Conservation (phyloP, 2,797 vertebrate species). For the Xerus rutilus region DNA sequence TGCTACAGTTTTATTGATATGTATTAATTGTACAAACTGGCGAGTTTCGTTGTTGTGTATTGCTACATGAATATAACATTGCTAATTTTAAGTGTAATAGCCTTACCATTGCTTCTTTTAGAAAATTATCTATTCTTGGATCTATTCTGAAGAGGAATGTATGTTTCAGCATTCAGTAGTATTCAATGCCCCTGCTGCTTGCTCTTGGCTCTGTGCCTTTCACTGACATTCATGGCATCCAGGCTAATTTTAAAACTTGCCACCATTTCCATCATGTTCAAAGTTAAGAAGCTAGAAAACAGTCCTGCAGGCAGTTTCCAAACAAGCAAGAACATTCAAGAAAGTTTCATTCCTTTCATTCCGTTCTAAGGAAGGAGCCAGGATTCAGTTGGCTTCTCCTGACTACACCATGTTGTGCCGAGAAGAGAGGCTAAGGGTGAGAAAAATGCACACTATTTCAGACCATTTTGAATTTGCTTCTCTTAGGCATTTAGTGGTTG, state of each 20-base stretch:
- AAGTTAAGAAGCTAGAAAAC: neutral
- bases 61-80: too few species aligned
- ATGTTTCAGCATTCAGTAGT: too few species aligned
- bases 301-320: too few species aligned
- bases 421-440: neutral
- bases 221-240: neutral
- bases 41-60: too few species aligned
- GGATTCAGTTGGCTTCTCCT: neutral
- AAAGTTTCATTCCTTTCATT: neutral
- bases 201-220: neutral
- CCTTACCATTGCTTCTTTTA: neutral
- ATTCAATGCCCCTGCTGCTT: too few species aligned
- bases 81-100: neutral
- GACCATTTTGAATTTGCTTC: neutral
- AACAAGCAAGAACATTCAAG: neutral
- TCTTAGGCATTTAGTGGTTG: neutral
- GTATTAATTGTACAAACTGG: too few species aligned
- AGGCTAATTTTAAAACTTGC: neutral
- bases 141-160: too few species aligned
- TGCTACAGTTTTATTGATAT: neutral
- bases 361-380: neutral
- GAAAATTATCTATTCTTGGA: neutral
- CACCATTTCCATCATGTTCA: neutral
- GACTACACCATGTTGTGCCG: neutral
- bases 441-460: neutral